Base-by-base conservation (phyloP, 1,140 invertebrate genomes). In the Drosophila subpulchrella region DNA sequence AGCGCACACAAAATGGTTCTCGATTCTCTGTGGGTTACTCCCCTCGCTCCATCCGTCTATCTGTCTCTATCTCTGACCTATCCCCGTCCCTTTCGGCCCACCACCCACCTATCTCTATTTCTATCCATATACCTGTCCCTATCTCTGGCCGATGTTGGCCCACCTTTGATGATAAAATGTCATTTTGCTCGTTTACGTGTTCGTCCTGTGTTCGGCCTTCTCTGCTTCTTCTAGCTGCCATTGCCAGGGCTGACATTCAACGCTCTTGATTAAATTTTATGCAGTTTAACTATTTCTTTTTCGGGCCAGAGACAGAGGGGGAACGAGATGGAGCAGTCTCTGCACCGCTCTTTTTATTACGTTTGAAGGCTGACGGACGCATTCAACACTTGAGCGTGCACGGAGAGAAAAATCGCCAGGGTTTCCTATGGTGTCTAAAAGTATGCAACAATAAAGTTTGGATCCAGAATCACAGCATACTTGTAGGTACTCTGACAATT, bases 251-350 rank as follows among this genome's bases (percentile, higher is more conserved):
- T 86, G 83, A 88, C 83, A 88, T 89, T 88, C 83, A 88, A 80
- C 84, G 83, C 84, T 88, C 79, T 88, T 88, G 83, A 88, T 88
- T 88, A 88, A 88, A 88, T 88, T 88, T 88, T 88, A 88, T 88
- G 84, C 84, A 88, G 83, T 88, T 88, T 88, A 89, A 89, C 83
- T 83, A 79, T 89, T 88, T 89, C 72, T 74, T 75, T 75, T 44
- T 48, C 10, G 38, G 27, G 39, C 72, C 38, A 41, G 32, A 17
- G 50, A 27, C n/a, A 36, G 20, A 59, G 38, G 5, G 6, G 39
- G 48, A 32, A 32, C 20, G 20, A 6, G 20, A 38, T 20, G 27
- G 46, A 27, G 30, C 39, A 24, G 50, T 55, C 54, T 46, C 74
- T 41, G 68, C 48, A 41, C 54, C 67, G 65, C 67, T 61, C 70